Evolutionary conservation across 2,888 invertebrate species (phyloP), one percentile per base, ranked within the genome.

Genomic region (Lasius fuliginosus): DNA sequence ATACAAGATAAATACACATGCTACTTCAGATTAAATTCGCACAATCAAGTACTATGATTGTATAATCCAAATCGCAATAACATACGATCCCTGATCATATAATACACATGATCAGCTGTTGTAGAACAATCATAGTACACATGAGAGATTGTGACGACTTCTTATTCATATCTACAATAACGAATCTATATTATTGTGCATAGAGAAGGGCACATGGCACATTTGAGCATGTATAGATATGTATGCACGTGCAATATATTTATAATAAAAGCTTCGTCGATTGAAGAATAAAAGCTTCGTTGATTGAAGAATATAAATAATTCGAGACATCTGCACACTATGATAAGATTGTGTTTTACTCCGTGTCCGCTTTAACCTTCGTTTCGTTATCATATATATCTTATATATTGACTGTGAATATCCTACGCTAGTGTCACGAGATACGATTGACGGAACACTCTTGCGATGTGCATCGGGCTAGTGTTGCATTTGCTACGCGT

Each of bases 261-360:
- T 86, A 79, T 89, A 88, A 89, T 87, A 86, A 86, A 87, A 88
- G 74, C 84, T 58, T 86, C 65, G 67, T 60, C 82, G 85, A 91
- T 91, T 90, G 89, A 85, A 90, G 53, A 92, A 90, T 87, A 89
- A n/a, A n/a, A n/a, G n/a, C n/a, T n/a, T n/a, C n/a, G 82, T 79
- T 87, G 85, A 91, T 91, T 90, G 89, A 85, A 90, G 53, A 92
- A 90, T 87, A 89, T 79, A 60, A 53, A 53, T 71, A 91, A 92
- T 91, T 92, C 87, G 88, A 89, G 88, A 88, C 89, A 90, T 49
- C 89, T 89, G 87, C 90, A 87, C 84, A 74, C 73, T 60, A 86
- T 84, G 92, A 92, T 92, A 92, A 91, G 91, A 92, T 91, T 91
- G 88, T 86, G 74, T 76, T 75, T 84, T 64, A 83, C 40, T 82